A percentile compares a stretch with the other conserved stretches of the same genome.
phyloP scores from a whole-genome alignment of 2,797 vertebrate genomes.

The Glossophaga mutica region DNA sequence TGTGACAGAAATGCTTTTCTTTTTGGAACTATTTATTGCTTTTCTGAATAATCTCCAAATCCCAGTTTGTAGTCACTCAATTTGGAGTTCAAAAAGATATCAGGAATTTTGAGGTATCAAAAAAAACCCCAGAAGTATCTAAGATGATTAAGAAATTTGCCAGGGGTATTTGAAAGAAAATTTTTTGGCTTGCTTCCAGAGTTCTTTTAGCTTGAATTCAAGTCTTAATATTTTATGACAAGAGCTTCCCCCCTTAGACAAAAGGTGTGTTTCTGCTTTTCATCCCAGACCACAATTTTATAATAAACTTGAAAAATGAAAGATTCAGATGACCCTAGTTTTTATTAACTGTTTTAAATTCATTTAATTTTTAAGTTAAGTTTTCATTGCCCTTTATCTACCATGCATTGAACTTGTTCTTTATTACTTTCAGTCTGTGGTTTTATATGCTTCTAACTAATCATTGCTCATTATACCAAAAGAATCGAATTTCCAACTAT shows the following conservation, averaged over 20 bases:
- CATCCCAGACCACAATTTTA: slow-evolving; percentile 12
- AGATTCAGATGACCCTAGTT: slow-evolving; percentile 40
- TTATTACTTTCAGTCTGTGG: slow-evolving; percentile 43
- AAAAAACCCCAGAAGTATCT: not conserved
- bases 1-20: not conserved
- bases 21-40: not conserved
- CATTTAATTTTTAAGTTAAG: slow-evolving; percentile 27
- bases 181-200: slow-evolving; percentile 28
- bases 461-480: slow-evolving; percentile 66
- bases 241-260: slow-evolving; percentile 13
- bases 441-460: slow-evolving; percentile 64
- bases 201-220: slow-evolving; percentile 36
- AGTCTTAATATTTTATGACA: slow-evolving; percentile 41
- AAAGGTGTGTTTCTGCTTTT: slow-evolving; percentile 39
- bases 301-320: slow-evolving; percentile 47
- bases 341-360: slow-evolving; percentile 38
- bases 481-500: slow-evolving; percentile 65
- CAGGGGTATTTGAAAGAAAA: not conserved
- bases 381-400: slow-evolving; percentile 39
- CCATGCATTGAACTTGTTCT: slow-evolving; percentile 10
- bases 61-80: not conserved
- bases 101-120: not conserved
- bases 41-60: slow-evolving; percentile 52
- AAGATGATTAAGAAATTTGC: slow-evolving; percentile 48
- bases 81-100: slow-evolving; percentile 6